Evolutionary conservation across 2,113 vertebrate species (phyloP), one percentile per base, ranked within the genome.

Genomic region (Amblyopsis rosae): DNA sequence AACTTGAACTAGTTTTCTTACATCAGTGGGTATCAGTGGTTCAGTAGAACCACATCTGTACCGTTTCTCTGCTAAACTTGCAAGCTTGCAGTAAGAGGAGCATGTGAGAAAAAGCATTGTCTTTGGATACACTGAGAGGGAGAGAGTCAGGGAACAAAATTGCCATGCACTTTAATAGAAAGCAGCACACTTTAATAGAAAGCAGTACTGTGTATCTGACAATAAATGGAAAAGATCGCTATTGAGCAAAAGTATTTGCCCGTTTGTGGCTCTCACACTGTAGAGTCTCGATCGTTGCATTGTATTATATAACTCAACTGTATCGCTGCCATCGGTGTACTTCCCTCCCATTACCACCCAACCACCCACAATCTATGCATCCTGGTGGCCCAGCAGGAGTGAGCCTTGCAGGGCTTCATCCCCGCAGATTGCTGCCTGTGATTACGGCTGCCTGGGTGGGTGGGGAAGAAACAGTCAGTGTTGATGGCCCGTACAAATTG

Each of bases 401-500:
- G 85, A 90, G 70, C 77, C 74, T 70, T 69, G 79, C 66, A 15
- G 71, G 75, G 84, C 71, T 91, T 92, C 87, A 92, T 90, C 87
- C 82, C 77, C 77, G 51, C 79, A 89, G 88, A 91, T 90, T 90
- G 82, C 81, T 86, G 83, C 75, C 64, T 82, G 80, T 89, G 90
- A 93, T 93, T 92, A 92, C 68, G 57, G 45, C 81, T 68, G 76
- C 77, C 71, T 79, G 82, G 81, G 84, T 79, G 74, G 85, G 26
- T 2, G 35, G 62, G 35, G 62, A 80, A 72, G 81, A 74, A 69
- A 82, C 84, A 62, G 86, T 67, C 77, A 69, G 72, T 86, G 84
- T 81, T 83, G 89, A 89, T 78, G 76, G 82, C 76, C 83, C 55
- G 68, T 78, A 91, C 86, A 90, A 91, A 93, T 90, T 89, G 86